Conservation (phyloP, 2,113 vertebrate genomes). For the Lasiurus borealis region DNA sequence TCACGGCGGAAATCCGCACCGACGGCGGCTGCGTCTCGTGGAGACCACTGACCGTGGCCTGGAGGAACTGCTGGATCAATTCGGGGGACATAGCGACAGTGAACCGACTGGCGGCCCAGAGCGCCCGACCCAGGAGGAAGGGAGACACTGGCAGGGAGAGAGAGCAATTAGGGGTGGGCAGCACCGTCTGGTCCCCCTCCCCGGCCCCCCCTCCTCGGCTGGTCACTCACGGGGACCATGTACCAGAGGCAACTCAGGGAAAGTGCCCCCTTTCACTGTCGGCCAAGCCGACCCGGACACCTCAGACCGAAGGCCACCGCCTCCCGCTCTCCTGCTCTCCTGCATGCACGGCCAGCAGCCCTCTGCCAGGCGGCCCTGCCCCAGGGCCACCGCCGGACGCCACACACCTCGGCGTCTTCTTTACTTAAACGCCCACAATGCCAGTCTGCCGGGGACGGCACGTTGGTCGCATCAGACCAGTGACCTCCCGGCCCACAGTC, state of each 20-base stretch:
- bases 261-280: not conserved
- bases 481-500: not conserved
- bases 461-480: too few relatives aligned
- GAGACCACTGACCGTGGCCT: constrained; percentile 97
- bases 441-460: not conserved
- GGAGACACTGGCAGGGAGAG: constrained; percentile 90
- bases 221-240: not conserved
- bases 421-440: constrained; percentile 4
- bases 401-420: not conserved
- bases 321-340: not conserved
- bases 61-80: constrained; percentile 98
- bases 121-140: constrained; percentile 96
- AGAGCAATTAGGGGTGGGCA: constrained; percentile 14
- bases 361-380: not conserved
- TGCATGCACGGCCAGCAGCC: not conserved
- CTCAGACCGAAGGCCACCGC: not conserved
- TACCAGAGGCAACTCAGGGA: not conserved
- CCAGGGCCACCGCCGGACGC: not conserved
- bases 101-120: constrained; percentile 98
- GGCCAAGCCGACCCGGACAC: not conserved
- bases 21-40: constrained; percentile 96
- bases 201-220: not conserved
- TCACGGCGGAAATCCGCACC: constrained; percentile 96
- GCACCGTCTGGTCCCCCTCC: rapidly evolving
- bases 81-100: constrained; percentile 98